Conservation (phyloP, 2,797 vertebrate species). For the Channallabes apus region DNA sequence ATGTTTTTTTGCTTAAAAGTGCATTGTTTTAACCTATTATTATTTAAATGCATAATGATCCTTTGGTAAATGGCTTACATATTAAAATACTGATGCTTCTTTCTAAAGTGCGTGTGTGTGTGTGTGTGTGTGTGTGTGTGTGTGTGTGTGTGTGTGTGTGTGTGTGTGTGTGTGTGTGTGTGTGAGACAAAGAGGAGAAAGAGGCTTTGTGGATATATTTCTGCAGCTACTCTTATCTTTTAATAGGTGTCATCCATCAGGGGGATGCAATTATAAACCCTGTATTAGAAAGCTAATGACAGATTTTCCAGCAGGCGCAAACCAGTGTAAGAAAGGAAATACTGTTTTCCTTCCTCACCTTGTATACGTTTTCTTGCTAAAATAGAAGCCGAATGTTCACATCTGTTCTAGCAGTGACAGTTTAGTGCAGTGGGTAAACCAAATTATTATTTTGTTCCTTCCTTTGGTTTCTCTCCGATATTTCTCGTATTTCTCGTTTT, state of each 20-base stretch:
- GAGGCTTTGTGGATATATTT: conserved; percentile 29
- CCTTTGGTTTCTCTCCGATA: background rate
- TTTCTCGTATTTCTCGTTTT: background rate
- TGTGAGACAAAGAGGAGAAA: background rate
- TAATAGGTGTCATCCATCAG: conserved; percentile 46
- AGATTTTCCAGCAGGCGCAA: conserved; percentile 30
- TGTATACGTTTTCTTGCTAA: background rate
- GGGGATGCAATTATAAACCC: conserved; percentile 34
- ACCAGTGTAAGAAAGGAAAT: conserved; percentile 18
- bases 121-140: conserved; percentile 16
- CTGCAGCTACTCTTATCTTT: conserved; percentile 43
- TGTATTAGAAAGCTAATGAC: conserved; percentile 28
- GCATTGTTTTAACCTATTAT: conserved; percentile 65
- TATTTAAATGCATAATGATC: conserved; percentile 64
- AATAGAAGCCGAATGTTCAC: background rate
- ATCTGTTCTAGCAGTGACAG: background rate
- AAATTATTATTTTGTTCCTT: background rate
- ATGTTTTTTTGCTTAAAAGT: conserved; percentile 48
- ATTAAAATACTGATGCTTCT: conserved; percentile 58
- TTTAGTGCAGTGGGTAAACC: background rate
- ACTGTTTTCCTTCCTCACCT: conserved; percentile 18
- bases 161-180: background rate
- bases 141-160: conserved; percentile 13
- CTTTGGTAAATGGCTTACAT: conserved; percentile 60
- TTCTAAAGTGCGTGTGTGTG: conserved; percentile 11